Conservation (phyloP, 1,140 invertebrate genomes). For the Drosophila bocqueti region DNA sequence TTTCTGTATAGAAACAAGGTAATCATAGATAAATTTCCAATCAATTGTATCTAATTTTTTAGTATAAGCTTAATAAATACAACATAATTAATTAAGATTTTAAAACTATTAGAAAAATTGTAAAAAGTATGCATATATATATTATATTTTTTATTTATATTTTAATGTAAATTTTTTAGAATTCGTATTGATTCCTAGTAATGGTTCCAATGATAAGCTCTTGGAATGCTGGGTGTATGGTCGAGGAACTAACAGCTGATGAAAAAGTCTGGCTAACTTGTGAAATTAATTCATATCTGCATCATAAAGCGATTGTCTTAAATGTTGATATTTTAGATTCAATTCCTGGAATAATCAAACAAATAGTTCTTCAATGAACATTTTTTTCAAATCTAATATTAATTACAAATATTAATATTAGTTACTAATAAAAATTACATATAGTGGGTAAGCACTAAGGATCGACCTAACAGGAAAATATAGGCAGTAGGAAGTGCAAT, state of each 20-base stretch:
- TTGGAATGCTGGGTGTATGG: too few species aligned
- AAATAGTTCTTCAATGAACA: not conserved
- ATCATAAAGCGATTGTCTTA: not conserved
- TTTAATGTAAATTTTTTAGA: accelerated
- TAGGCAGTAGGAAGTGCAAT: not conserved
- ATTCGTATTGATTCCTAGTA: not conserved
- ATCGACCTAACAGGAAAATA: not conserved
- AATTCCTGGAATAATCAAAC: not conserved
- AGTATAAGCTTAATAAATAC: too few species aligned
- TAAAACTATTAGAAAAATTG: too few species aligned
- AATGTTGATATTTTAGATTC: too few species aligned
- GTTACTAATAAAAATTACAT: too few species aligned
- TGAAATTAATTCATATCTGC: not conserved
- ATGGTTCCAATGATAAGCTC: not conserved
- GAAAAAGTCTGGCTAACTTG: not conserved
- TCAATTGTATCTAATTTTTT: too few species aligned
- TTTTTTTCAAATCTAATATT: not conserved
- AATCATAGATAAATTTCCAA: too few species aligned
- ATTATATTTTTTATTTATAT: too few species aligned
- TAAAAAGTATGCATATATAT: not conserved
- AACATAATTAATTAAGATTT: too few species aligned
- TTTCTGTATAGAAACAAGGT: too few species aligned
- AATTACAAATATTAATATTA: not conserved
- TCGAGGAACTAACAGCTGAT: not conserved
- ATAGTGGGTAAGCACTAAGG: too few species aligned